Base-by-base conservation (phyloP, 2,113 vertebrate genomes). In the Catagonus wagneri region DNA sequence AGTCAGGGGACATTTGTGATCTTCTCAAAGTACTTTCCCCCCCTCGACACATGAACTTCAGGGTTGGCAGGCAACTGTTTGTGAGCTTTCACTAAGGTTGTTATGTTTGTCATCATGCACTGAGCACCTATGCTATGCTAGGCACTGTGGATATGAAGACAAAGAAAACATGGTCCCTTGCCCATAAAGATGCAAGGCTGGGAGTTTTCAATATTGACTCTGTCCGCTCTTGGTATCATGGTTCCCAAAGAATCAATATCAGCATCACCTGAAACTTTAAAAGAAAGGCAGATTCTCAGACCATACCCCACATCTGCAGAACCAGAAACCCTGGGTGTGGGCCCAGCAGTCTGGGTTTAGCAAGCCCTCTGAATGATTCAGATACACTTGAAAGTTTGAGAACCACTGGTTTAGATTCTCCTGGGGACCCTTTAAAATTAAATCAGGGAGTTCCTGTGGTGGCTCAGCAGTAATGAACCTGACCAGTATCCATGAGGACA, bases 341-440 rank as follows among this genome's bases (percentile, higher is more conserved):
- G 29, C 16, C 22, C 39, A 54, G 60, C 10, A 56, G 69, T 56
- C n/a, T 81, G 61, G 19, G 52, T 88, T 89, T 86, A 80, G 32
- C 7, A 80, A 89, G 16, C 17, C 56, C 36, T 83, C 39, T 44
- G 44, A 78, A 23, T 79, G 69, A 79, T 69, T 74, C 60, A 25
- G 44, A 95, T 72, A 36, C 23, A 44, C 16, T 83, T 34, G 22
- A 34, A 97, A 52, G 16, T 83, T 63, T 78, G 34, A 69, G 22
- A 95, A 69, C 61, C 65, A 91, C 61, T 83, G 34, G 44, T 71
- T 75, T 93, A 68, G 52, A 92, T 50, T 74, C 63, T 96, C 63
- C 72, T 36, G 23, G 12, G 14, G 56, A 79, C 19, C 0, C 36
- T 85, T 96, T 76, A 94, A 95, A 89, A 61, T 78, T 60, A 74